A percentile compares a stretch with the other conserved stretches of the same genome.
These are phyloP conservation scores for Sitta europaea DNA, from an alignment of 2,113 vertebrate genomes.

Conservation along the genomic window DNA sequence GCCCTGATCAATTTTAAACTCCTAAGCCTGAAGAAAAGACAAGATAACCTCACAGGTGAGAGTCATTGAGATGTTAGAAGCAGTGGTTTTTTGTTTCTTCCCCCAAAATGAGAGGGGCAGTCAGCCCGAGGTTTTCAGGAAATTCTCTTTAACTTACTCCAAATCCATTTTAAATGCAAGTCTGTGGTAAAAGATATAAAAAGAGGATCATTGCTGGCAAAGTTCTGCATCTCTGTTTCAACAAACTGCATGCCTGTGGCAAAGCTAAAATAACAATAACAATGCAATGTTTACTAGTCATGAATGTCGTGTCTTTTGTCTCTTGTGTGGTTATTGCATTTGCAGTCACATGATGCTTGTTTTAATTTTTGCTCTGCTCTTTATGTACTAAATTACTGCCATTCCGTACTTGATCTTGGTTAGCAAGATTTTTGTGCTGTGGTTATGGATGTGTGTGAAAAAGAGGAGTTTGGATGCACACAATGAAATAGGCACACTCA, in stretches of 20 bases:
- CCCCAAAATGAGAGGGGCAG: not conserved
- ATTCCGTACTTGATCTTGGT: conserved; percentile 50
- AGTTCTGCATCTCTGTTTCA: conserved; percentile 63
- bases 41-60: not conserved
- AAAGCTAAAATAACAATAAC: conserved; percentile 71
- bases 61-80: not conserved
- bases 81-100: not conserved
- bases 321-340: conserved; percentile 65
- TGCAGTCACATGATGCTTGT: conserved; percentile 61
- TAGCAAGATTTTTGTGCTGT: conserved; percentile 45
- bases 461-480: not conserved
- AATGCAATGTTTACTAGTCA: conserved; percentile 59
- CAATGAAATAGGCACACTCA: not conserved
- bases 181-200: conserved; percentile 61
- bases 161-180: conserved; percentile 64
- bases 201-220: conserved; percentile 62
- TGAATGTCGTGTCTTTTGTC: conserved; percentile 59
- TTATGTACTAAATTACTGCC: conserved; percentile 68
- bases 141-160: conserved; percentile 68
- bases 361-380: conserved; percentile 61
- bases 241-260: conserved; percentile 61
- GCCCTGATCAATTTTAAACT: not conserved
- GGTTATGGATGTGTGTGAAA: conserved; percentile 28
- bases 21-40: not conserved
- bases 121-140: conserved; percentile 60